Base-by-base conservation (phyloP, 2,113 vertebrate genomes). In the Loxodonta africana region DNA sequence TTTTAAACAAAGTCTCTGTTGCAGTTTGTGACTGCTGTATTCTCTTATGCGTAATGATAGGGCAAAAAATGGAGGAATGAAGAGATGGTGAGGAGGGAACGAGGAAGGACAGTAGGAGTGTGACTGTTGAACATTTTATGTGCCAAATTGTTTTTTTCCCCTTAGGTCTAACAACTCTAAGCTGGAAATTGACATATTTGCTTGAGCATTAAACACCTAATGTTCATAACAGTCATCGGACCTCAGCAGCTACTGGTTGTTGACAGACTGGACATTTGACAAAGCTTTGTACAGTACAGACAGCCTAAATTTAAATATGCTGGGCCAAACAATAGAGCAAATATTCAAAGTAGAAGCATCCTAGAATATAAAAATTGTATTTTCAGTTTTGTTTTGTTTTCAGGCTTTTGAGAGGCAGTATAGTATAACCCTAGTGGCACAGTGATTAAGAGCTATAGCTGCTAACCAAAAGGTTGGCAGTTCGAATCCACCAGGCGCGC, bases 301-400 rank as follows among this genome's bases (percentile, higher is more conserved):
- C 41, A 85, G 20, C 93, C 62, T 83, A 46, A 95, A 96, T 94
- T 97, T 87, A 88, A 97, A 94, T 65, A 95, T 37, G 18, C 25
- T 23, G 30, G 78, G 51, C 30, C 74, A n/a, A 41, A 57, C 10
- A 78, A 69, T 30, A 51, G 60, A 87, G 80, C 89, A 95, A 90
- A 77, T 77, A 94, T 26, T 76, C 21, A 65, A 96, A 94, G 41
- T 62, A 63, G 88, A 84, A 95, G 28, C 62, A 85, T 76, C 15
- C 4, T 95, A 85, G 82, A 84, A 89, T 81, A 53, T 83, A 63
- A 78, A 44, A 5, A 71, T 74, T 57, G 26, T 51, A 80, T 87
- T 83, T 94, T 53, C 12, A 20, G 17, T 80, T 46, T 44, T 77
- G 23, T 90, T 67, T 8, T 30, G 91, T 14, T 18, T 2, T 23